Conservation (phyloP, 2,797 vertebrate genomes). For the Lacerta viridis region DNA sequence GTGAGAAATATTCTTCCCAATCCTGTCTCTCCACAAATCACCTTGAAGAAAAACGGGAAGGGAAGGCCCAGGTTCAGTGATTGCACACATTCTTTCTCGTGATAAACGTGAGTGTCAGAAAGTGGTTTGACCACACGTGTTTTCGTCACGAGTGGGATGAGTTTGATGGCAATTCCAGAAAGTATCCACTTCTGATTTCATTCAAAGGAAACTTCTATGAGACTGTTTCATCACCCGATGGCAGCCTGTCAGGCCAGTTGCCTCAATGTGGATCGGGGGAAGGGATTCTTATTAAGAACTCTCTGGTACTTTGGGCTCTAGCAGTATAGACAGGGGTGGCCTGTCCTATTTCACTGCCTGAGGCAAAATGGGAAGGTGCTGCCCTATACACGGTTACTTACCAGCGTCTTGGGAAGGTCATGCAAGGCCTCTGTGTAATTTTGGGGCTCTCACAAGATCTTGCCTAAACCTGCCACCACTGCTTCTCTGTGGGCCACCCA, state of each 20-base stretch:
- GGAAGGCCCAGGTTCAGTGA: not conserved
- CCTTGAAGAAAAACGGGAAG: constrained; percentile 9
- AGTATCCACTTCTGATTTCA: not conserved
- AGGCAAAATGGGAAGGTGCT: no score
- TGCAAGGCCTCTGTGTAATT: no score
- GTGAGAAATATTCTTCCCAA: not conserved
- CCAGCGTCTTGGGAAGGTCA: no score
- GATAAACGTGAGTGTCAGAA: not conserved
- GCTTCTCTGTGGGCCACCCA: no score
- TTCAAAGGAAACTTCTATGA: not conserved
- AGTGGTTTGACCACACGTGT: not conserved
- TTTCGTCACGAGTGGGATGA: constrained; percentile 17
- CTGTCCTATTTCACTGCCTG: no score
- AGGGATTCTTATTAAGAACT: not conserved
- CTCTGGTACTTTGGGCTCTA: not conserved
- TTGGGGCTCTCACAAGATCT: no score
- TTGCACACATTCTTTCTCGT: no score
- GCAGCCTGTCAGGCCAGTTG: no score
- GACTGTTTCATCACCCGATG: not conserved
- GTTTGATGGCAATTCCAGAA: not conserved
- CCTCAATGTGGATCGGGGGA: not conserved
- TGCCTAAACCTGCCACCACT: no score
- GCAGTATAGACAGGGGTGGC: no score
- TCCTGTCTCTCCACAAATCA: rapidly evolving
- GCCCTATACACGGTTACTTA: no score